Evolutionary conservation across 2,888 invertebrate species (phyloP).

Genomic region (Drosophila suboccidentalis): DNA sequence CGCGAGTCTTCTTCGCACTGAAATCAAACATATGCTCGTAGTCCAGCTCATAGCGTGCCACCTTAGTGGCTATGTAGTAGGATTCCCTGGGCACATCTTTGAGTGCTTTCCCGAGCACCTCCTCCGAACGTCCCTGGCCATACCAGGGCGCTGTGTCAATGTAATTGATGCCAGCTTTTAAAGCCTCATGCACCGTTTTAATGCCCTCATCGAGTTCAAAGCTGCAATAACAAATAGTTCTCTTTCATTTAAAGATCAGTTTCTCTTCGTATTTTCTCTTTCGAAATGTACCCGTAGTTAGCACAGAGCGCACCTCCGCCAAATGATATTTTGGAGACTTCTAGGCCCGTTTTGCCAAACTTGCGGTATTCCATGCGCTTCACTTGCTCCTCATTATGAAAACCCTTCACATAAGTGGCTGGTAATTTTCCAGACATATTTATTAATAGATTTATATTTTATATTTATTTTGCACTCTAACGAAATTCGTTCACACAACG

Average conservation of each 20-base stretch:
- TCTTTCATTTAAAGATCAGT: not conserved
- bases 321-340: slow-evolving; percentile 90
- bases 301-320: slow-evolving; percentile 92
- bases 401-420: slow-evolving; percentile 88
- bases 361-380: slow-evolving; percentile 90
- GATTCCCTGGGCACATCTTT: slow-evolving; percentile 91
- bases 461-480: slow-evolving; percentile 10
- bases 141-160: slow-evolving; percentile 97
- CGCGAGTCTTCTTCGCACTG: slow-evolving; percentile 90
- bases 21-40: slow-evolving; percentile 94
- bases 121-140: slow-evolving; percentile 94
- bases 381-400: slow-evolving; percentile 88
- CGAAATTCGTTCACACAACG: slow-evolving; percentile 10
- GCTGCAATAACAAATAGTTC: slow-evolving; percentile 29
- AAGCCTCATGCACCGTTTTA: slow-evolving; percentile 89
- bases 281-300: slow-evolving; percentile 87
- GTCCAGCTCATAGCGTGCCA: slow-evolving; percentile 92
- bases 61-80: slow-evolving; percentile 96
- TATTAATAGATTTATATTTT: not conserved
- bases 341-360: slow-evolving; percentile 90
- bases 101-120: slow-evolving; percentile 93
- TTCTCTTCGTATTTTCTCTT: not conserved
- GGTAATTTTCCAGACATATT: slow-evolving; percentile 83
- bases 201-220: slow-evolving; percentile 90
- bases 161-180: slow-evolving; percentile 94